Base-by-base conservation (phyloP, 2,888 invertebrate genomes). In the Encarsia formosa region DNA sequence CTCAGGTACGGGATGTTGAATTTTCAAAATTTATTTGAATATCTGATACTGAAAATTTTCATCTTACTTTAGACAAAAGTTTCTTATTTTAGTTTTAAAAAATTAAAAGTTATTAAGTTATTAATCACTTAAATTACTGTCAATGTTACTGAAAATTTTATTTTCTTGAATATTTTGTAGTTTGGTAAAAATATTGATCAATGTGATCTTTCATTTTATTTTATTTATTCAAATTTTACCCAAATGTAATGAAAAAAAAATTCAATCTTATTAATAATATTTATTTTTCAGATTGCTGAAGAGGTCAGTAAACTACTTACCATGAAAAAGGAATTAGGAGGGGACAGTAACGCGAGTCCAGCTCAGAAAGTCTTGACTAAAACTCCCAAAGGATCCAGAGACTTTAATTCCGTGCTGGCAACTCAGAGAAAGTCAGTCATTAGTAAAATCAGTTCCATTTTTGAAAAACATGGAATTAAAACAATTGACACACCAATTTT, bases 401-500 rank as follows among this genome's bases (percentile, higher is more conserved):
- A 99, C 73, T 98, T 91, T 77, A 87, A 83, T 53, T 94, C 98
- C 0, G 86, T 89, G 64, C 95, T 97, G 76, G 99, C 97, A 96
- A 86, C 91, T 1, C 79, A 99, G 53, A 82, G 98, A 24, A 86
- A 91, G 65, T 79, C 81, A 54, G 91, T 94, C 1, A 78, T 99
- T 60, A 83, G 88, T 55, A 92, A 89, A 75, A 91, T 99, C 58
- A 81, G 90, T 19, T 75, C 81, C 4, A 88, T 94, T 49, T 99
- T 99, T 72, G 94, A 97, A 72, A 87, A 87, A 59, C 98, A 99
- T 68, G 99, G 99, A 32, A 99, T 96, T 16, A 95, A 94, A 70
- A 92, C 95, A 18, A 96, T 99, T 68, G 99, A 99, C 69, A 98
- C 98, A 20, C 98, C 98, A 37, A 91, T 98, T 16, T 97, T 98